Conservation (phyloP, 2,797 vertebrate genomes). For the Esox lucius region DNA sequence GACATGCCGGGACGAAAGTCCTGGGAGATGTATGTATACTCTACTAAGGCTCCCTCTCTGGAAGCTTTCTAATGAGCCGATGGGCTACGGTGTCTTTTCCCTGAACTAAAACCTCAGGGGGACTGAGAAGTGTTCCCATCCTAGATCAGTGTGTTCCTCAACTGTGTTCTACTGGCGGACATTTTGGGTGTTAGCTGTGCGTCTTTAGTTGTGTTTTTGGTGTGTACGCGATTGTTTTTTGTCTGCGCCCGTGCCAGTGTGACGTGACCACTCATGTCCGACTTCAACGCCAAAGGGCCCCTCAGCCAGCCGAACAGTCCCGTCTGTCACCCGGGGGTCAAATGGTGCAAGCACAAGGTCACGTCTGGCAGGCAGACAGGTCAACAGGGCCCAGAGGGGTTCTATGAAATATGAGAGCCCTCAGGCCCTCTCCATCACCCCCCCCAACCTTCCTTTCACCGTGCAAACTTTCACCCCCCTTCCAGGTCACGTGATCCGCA, state of each 20-base stretch:
- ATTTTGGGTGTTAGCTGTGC: neutral
- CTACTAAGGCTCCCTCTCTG: neutral
- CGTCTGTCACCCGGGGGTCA: constrained; percentile 3
- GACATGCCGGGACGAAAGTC: neutral
- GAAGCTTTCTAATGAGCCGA: no score
- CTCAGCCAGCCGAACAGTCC: neutral
- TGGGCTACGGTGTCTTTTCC: neutral
- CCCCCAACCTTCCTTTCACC: neutral
- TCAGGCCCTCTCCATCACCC: neutral
- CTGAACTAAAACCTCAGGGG: neutral
- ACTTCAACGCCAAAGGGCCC: neutral
- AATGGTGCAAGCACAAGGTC: constrained; percentile 4
- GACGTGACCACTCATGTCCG: neutral
- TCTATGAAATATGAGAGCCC: neutral
- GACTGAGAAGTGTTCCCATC: neutral
- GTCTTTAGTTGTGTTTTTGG: neutral
- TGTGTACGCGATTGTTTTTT: neutral
- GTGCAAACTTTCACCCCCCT: neutral
- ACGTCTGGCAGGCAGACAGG: constrained; percentile 4
- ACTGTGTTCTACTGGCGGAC: no score
- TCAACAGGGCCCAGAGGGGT: constrained; percentile 7
- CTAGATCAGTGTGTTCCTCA: neutral
- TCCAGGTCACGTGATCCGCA: neutral
- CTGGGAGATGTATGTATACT: neutral
- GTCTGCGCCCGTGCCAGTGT: neutral